Conservation (phyloP, 2,888 invertebrate species). For the Ditylenchus weischeri region DNA sequence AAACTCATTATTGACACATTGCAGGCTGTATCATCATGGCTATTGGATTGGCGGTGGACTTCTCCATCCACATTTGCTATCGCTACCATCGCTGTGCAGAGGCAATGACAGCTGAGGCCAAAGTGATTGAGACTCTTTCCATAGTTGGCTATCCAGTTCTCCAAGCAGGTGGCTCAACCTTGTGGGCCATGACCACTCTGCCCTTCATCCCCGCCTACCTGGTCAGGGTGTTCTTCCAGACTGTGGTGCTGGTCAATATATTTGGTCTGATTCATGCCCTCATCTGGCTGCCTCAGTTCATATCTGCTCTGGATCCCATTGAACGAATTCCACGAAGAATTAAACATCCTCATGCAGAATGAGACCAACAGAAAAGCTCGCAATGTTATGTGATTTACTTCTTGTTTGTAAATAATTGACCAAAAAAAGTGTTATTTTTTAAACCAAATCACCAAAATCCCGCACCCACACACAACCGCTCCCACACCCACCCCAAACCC, state of each 20-base stretch:
- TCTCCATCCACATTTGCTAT: slow-evolving; percentile 57
- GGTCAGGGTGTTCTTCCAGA: slow-evolving; percentile 58
- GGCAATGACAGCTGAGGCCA: slow-evolving; percentile 43
- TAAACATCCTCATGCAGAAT: slow-evolving; percentile 30
- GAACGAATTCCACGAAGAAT: slow-evolving; percentile 51
- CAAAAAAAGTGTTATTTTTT: too few species aligned
- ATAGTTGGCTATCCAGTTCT: slow-evolving; percentile 56
- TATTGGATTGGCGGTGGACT: slow-evolving; percentile 57
- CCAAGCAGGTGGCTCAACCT: slow-evolving; percentile 56
- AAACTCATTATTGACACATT: neutral
- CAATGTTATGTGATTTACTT: too few species aligned
- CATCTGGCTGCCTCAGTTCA: slow-evolving; percentile 56
- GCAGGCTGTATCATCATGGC: slow-evolving; percentile 51
- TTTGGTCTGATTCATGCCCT: slow-evolving; percentile 53
- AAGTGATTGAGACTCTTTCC: slow-evolving; percentile 52
- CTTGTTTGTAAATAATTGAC: too few species aligned
- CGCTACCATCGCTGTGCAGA: slow-evolving; percentile 53
- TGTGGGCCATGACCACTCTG: slow-evolving; percentile 46
- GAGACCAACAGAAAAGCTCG: too few species aligned
- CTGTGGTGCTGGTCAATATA: slow-evolving; percentile 55
- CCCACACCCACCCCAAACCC: too few species aligned
- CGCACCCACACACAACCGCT: too few species aligned
- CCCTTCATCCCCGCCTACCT: slow-evolving; percentile 55
- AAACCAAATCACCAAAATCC: too few species aligned
- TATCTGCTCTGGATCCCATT: slow-evolving; percentile 54